Evolutionary conservation across 1,140 invertebrate genomes (phyloP).

Genomic region (Sarcophaga bullata): DNA sequence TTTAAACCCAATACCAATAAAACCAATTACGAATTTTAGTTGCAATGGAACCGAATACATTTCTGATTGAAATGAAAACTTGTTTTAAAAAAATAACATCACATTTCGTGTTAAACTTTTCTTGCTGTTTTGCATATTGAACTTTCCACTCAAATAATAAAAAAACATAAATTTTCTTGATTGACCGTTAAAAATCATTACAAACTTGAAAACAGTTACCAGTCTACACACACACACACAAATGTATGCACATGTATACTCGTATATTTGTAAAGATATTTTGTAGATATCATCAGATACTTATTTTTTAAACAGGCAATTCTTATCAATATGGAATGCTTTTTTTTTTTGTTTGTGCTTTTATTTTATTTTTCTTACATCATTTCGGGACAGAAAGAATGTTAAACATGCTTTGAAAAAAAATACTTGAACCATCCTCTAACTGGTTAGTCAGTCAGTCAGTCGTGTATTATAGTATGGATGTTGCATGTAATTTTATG

Average conservation of each 20-base stretch:
- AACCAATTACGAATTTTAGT: not conserved
- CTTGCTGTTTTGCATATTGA: not conserved
- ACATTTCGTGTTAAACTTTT: not conserved
- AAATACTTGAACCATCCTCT: not conserved
- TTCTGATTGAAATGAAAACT: too few species aligned
- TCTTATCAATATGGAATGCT: not conserved
- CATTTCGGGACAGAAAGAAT: not conserved
- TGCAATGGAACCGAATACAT: too few species aligned
- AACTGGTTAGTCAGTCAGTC: not conserved
- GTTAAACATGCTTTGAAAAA: not conserved
- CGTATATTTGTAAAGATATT: too few species aligned
- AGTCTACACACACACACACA: too few species aligned
- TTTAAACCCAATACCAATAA: too few species aligned
- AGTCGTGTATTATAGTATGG: not conserved
- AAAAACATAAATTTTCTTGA: not conserved
- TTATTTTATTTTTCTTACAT: not conserved
- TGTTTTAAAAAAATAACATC: not conserved
- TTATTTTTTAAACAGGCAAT: not conserved
- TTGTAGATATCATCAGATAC: not conserved
- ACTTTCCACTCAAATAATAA: not conserved
- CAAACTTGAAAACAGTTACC: not conserved
- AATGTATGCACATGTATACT: too few species aligned
- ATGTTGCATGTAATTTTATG: slow-evolving; percentile 23
- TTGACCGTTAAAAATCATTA: not conserved
- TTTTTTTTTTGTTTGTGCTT: not conserved